Conservation (phyloP, 1,140 invertebrate species). For the Latrodectus geometricus region DNA sequence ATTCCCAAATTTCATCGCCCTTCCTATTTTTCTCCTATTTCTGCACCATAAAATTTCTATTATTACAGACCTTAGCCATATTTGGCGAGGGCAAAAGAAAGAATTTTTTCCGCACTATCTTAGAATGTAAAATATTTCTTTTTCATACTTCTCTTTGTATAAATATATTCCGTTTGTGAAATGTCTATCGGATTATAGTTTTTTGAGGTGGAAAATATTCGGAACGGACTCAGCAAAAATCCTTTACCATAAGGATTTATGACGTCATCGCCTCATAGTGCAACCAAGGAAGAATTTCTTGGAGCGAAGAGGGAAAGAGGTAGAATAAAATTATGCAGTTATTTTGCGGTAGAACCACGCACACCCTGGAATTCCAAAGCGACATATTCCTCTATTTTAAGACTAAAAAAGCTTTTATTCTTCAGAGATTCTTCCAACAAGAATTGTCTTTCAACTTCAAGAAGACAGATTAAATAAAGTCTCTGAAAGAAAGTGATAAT, state of each 20-base stretch:
- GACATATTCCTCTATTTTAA: constrained; percentile 10
- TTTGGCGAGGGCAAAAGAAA: constrained; percentile 27
- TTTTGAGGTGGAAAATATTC: constrained; percentile 56
- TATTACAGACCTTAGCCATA: constrained; percentile 42
- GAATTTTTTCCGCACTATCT: constrained; percentile 10
- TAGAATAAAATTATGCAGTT: constrained; percentile 50
- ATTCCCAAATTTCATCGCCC: constrained; percentile 35
- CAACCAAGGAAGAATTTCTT: not conserved
- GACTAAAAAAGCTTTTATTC: not conserved
- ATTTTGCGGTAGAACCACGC: constrained; percentile 17
- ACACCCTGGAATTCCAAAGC: constrained; percentile 3
- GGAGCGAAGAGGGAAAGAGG: constrained; percentile 10
- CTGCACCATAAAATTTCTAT: constrained; percentile 55
- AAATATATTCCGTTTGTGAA: constrained; percentile 56
- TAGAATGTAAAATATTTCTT: constrained; percentile 43
- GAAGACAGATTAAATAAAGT: no score
- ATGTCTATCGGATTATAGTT: constrained; percentile 57
- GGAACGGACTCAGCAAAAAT: constrained; percentile 51
- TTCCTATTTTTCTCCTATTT: constrained; percentile 12
- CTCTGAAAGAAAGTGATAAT: no score
- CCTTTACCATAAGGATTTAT: constrained; percentile 51
- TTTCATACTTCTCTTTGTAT: constrained; percentile 52
- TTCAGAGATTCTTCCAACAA: not conserved
- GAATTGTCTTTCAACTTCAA: no score
- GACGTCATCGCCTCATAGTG: constrained; percentile 44